These are phyloP conservation scores for Portevinia maculata DNA, from an alignment of 2,888 invertebrate species.

Conservation along the genomic window DNA sequence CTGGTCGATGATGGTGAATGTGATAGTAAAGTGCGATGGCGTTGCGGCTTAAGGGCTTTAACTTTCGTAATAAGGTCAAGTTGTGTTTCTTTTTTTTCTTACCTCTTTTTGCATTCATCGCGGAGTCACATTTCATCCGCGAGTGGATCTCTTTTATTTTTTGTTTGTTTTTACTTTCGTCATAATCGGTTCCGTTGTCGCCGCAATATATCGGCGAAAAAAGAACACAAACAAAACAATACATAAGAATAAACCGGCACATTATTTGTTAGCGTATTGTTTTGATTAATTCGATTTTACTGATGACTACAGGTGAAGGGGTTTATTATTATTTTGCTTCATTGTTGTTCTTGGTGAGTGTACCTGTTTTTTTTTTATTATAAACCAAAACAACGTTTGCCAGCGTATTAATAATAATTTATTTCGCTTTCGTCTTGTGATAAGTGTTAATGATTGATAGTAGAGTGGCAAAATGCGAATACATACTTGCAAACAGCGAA, in stretches of 20 bases:
- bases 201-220: constrained; percentile 14
- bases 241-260: constrained; percentile 47
- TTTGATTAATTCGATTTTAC: constrained; percentile 54
- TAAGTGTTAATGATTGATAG: constrained; percentile 53
- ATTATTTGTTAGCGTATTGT: constrained; percentile 53
- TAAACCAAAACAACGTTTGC: constrained; percentile 55
- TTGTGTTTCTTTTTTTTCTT: constrained; percentile 22
- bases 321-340: constrained; percentile 38
- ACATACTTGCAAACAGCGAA: background rate
- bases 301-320: constrained; percentile 58
- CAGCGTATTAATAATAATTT: constrained; percentile 57
- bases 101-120: constrained; percentile 18
- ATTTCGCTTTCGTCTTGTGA: constrained; percentile 44
- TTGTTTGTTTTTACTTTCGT: constrained; percentile 52
- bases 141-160: constrained; percentile 25
- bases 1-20: constrained; percentile 22
- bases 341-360: background rate
- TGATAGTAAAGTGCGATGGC: constrained; percentile 32
- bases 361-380: background rate
- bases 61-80: constrained; percentile 71
- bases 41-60: constrained; percentile 66
- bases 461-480: constrained; percentile 35
- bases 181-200: constrained; percentile 42
- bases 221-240: constrained; percentile 36
- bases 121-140: constrained; percentile 44